phyloP scores from a whole-genome alignment of 1,140 invertebrate species.

The Pachyrhynchus sulphureomaculatus region DNA sequence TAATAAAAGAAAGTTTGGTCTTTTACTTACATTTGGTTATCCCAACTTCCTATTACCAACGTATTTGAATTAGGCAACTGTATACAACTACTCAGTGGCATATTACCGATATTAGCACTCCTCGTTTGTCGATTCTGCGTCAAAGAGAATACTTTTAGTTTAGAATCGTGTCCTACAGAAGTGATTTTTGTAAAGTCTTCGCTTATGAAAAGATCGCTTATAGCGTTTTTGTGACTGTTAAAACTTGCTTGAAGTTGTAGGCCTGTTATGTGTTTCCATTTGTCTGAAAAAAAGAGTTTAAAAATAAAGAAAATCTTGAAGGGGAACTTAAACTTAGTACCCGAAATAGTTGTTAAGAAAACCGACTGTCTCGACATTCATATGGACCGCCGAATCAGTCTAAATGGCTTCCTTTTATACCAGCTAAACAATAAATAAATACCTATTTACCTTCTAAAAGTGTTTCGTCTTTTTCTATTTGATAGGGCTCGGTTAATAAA shows the following conservation, averaged over 20 bases:
- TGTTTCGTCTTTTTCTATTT: slow-evolving; percentile 28
- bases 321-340: too few relatives aligned
- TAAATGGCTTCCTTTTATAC: too few relatives aligned
- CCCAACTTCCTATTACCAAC: slow-evolving; percentile 75
- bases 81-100: slow-evolving; percentile 74
- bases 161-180: slow-evolving; percentile 70
- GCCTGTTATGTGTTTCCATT: slow-evolving; percentile 41
- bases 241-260: slow-evolving; percentile 44
- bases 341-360: too few relatives aligned
- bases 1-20: too few relatives aligned
- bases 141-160: slow-evolving; percentile 75
- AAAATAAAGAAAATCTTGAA: too few relatives aligned
- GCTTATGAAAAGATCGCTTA: slow-evolving; percentile 59
- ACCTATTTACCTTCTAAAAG: slow-evolving; percentile 27
- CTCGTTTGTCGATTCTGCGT: slow-evolving; percentile 65
- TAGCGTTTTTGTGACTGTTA: slow-evolving; percentile 59
- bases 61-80: slow-evolving; percentile 66
- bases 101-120: slow-evolving; percentile 68
- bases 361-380: too few relatives aligned
- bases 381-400: too few relatives aligned
- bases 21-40: slow-evolving; percentile 74
- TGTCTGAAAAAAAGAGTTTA: slow-evolving; percentile 30
- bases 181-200: slow-evolving; percentile 59
- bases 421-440: too few relatives aligned
- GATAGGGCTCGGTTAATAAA: slow-evolving; percentile 39